phyloP scores from a whole-genome alignment of 2,113 vertebrate species.

The Rhinichthys klamathensis region DNA sequence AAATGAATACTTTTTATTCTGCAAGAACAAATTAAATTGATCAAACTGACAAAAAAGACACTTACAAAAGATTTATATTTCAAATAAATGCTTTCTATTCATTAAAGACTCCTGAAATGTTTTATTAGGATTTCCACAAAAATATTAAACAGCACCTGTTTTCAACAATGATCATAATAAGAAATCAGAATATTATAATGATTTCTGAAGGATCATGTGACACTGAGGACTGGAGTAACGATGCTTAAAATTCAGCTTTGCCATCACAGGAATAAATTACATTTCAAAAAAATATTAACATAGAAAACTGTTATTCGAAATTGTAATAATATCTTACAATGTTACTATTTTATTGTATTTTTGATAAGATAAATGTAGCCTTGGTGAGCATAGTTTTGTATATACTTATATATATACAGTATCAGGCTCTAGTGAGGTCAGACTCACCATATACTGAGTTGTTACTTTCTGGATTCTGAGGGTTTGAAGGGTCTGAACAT shows the following conservation, averaged over 20 bases:
- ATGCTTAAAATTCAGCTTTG: too few species aligned
- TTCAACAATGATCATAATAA: not conserved
- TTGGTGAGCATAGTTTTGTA: not conserved
- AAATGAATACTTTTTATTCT: not conserved
- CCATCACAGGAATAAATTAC: too few species aligned
- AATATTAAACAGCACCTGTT: not conserved
- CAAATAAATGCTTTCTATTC: not conserved
- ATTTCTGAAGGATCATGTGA: too few species aligned
- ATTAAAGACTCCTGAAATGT: not conserved
- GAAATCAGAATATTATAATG: too few species aligned
- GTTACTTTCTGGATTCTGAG: constrained; percentile 76
- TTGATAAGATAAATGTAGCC: not conserved
- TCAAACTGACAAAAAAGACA: not conserved
- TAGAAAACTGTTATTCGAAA: too few species aligned
- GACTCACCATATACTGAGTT: constrained; percentile 69
- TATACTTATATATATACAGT: not conserved
- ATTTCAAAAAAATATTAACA: too few species aligned
- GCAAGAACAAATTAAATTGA: not conserved
- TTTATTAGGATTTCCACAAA: not conserved
- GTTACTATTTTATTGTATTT: too few species aligned
- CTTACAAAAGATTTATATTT: not conserved
- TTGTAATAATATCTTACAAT: too few species aligned
- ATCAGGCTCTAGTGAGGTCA: not conserved
- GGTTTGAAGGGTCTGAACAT: constrained; percentile 89
- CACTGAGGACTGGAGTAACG: too few species aligned